Evolutionary conservation across 2,888 invertebrate genomes (phyloP).

Genomic region (Phragmatobia fuliginosa): DNA sequence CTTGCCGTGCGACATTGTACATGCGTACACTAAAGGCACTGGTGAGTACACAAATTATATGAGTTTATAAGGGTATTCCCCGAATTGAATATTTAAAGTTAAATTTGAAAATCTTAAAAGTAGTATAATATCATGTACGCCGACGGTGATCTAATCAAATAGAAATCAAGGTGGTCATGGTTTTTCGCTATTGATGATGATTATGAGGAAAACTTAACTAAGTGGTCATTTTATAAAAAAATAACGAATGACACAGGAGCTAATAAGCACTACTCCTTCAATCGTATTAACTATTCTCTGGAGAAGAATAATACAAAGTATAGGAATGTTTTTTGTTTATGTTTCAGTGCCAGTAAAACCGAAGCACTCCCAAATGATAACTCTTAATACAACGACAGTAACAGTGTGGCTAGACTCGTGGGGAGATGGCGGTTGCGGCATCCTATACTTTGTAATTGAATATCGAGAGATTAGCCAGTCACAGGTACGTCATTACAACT

Average conservation of each 20-base stretch:
- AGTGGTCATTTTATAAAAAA: too few species aligned
- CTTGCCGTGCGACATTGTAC: conserved; percentile 94
- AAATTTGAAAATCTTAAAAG: too few species aligned
- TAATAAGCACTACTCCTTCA: too few species aligned
- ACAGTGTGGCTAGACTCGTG: conserved; percentile 95
- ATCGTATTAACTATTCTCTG: background rate
- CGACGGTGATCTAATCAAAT: too few species aligned
- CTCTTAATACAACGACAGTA: conserved; percentile 94
- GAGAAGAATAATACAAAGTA: background rate
- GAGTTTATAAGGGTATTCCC: too few species aligned
- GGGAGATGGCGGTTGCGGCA: conserved; percentile 96
- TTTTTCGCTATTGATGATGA: too few species aligned
- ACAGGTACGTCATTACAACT: conserved; percentile 62
- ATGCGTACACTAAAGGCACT: conserved; percentile 93
- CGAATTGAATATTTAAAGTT: too few species aligned
- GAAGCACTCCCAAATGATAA: conserved; percentile 92
- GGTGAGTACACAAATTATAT: conserved; percentile 82
- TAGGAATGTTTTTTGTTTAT: background rate
- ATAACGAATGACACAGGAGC: too few species aligned
- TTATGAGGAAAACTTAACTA: too few species aligned
- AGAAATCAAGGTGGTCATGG: too few species aligned
- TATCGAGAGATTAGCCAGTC: conserved; percentile 89
- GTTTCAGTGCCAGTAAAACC: conserved; percentile 91
- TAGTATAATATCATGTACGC: too few species aligned
- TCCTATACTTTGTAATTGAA: conserved; percentile 94